phyloP scores from a whole-genome alignment of 2,888 invertebrate genomes.

The Octonoba sinensis region DNA sequence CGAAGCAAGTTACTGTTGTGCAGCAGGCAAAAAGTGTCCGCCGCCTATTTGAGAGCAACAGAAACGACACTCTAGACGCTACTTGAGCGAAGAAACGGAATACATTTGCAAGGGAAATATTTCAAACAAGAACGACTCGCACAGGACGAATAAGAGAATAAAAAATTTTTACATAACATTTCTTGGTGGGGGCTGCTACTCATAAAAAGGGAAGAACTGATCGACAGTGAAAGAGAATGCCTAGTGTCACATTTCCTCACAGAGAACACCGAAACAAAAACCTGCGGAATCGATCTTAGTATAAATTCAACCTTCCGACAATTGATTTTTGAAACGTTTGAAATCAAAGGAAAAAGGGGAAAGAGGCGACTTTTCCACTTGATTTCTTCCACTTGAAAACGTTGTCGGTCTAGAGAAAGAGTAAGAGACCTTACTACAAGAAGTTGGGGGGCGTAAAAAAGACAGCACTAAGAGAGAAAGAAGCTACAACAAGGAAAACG shows the following conservation, averaged over 20 bases:
- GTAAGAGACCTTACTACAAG: constrained; percentile 36
- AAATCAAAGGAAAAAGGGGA: constrained; percentile 28
- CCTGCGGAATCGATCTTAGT: constrained; percentile 42
- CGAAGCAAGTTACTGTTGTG: too few species aligned
- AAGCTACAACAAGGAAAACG: constrained; percentile 13
- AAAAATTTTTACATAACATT: constrained; percentile 50
- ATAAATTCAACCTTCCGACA: constrained; percentile 56
- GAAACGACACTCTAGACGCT: constrained; percentile 47
- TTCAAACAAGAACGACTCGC: not conserved
- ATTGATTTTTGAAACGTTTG: constrained; percentile 59
- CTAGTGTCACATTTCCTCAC: constrained; percentile 38
- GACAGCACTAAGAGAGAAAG: constrained; percentile 15
- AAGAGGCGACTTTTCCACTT: constrained; percentile 34
- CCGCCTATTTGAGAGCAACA: constrained; percentile 32
- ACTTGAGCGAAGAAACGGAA: constrained; percentile 33
- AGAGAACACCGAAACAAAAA: constrained; percentile 31
- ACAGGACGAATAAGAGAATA: constrained; percentile 10
- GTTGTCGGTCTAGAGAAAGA: constrained; percentile 33
- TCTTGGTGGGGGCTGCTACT: constrained; percentile 31
- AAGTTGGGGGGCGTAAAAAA: constrained; percentile 6
- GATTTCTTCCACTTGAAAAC: constrained; percentile 50
- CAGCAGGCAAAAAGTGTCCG: not conserved
- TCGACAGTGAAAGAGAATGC: constrained; percentile 40
- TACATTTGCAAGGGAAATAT: constrained; percentile 13
- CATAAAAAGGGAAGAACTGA: constrained; percentile 12